Evolutionary conservation across 2,888 invertebrate species (phyloP), one percentile per base, ranked within the genome.

Genomic region (Agonopterix alstromeriana): DNA sequence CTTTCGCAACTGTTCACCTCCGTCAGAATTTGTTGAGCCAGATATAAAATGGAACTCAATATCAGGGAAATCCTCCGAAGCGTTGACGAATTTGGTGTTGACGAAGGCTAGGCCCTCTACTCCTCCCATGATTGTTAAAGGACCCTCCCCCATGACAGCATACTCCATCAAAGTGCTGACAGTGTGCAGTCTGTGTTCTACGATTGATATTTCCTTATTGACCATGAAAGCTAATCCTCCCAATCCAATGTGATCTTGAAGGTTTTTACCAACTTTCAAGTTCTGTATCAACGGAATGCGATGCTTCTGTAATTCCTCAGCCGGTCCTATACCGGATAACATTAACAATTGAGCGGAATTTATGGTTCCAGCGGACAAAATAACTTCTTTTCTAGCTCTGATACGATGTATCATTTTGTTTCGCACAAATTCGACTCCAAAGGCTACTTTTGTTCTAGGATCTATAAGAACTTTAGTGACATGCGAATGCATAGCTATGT

Each of bases 261-360:
- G 88, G 72, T 97, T 97, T 53, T 93, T 89, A 0, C 97, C 97
- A 0, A 97, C 97, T 59, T 92, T 92, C 0, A 96, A 81, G 69
- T 97, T 94, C 68, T 95, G 93, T 46, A 97, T 91, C 0, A 96
- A 83, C 0, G 95, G 95, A 58, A 97, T 96, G 47, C 92, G 90
- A 59, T 93, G 92, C 60, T 93, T 92, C n/a, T 89, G 81, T 49
- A 96, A 68, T 62, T 96, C 93, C 12, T 92, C 91, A 46, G 91
- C 89, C 0, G 95, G 95, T 0, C 96, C 96, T 9, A 98, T 91
- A 0, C 98, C 99, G 8, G 97, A 97, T 0, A 99, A 77, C 97
- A 98, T 97, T 40, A 99, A 79, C 2, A 99, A 69, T 71, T 99
- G 98, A 0, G 99, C 97, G 0, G 98, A 95, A 71, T 98, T 98